A percentile compares a stretch with the other conserved stretches of the same genome.
Evolutionary conservation across 2,797 vertebrate species (phyloP).

Genomic region (Anisognathus igniventris): DNA sequence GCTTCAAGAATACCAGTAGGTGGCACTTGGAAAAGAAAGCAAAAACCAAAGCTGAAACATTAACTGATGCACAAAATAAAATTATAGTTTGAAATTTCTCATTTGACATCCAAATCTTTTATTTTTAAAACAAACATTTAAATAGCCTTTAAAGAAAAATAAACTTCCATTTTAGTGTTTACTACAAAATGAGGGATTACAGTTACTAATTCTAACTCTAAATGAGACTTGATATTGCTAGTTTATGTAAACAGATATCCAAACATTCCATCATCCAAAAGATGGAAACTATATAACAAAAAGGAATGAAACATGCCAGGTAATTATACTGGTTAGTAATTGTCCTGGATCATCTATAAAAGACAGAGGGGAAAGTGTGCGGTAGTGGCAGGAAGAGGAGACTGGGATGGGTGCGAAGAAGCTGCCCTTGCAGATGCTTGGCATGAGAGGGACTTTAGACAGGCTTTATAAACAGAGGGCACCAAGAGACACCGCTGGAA

Average conservation of each 20-base stretch:
- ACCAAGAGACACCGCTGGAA: background rate
- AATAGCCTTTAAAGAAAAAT: background rate
- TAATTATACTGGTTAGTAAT: background rate
- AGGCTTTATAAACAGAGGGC: background rate
- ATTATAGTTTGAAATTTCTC: background rate
- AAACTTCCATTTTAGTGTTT: background rate
- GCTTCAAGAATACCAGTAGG: background rate
- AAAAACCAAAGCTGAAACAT: background rate
- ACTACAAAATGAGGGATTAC: background rate
- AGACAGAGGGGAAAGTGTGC: background rate
- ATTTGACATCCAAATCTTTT: background rate
- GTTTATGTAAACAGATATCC: background rate
- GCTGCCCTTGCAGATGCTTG: background rate
- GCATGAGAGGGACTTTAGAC: background rate
- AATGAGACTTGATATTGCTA: background rate
- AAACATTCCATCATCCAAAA: background rate
- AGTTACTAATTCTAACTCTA: background rate
- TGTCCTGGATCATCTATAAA: rapidly evolving
- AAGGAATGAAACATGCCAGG: background rate
- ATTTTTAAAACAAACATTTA: background rate
- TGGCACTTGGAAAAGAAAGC: background rate
- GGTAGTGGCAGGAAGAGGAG: background rate
- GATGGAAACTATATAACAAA: background rate
- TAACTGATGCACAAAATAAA: background rate
- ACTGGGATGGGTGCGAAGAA: background rate